Evolutionary conservation across 2,888 invertebrate species (phyloP).

Genomic region (Muscina levida): DNA sequence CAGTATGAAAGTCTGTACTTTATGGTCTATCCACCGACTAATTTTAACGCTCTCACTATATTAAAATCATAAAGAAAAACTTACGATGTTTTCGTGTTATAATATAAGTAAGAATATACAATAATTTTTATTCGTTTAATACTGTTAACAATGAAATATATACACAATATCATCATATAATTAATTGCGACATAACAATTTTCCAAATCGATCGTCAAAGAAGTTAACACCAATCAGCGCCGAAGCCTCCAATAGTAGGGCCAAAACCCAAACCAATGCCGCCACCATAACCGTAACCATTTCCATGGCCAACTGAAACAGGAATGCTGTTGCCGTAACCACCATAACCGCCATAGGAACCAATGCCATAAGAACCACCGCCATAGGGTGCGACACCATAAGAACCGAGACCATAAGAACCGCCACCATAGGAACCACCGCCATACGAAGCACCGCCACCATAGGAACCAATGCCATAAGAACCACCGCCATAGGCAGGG

Average conservation of each 20-base stretch:
- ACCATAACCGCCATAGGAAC: not conserved
- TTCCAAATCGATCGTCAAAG: not conserved
- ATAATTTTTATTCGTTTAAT: conserved; percentile 41
- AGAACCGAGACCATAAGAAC: conserved; percentile 4
- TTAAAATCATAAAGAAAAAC: no score
- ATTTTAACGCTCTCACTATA: no score
- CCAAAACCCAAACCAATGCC: conserved; percentile 70
- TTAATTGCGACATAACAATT: not conserved
- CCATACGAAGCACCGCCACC: not conserved
- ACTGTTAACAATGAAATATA: conserved; percentile 22
- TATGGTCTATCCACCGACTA: no score
- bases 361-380: conserved; percentile 30
- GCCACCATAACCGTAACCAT: conserved; percentile 69
- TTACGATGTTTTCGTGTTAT: no score
- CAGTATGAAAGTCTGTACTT: no score
- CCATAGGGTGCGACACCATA: conserved; percentile 25
- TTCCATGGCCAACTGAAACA: conserved; percentile 68
- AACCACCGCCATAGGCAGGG: conserved; percentile 8
- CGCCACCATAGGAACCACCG: conserved; percentile 70
- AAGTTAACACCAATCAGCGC: conserved; percentile 51
- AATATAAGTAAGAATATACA: no score
- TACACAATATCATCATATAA: conserved; percentile 20
- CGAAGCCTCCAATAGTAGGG: conserved; percentile 31
- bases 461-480: conserved; percentile 8
- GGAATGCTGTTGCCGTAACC: conserved; percentile 59